Evolutionary conservation across 2,113 vertebrate genomes (phyloP), one percentile per base, ranked within the genome.

Genomic region (Sterna hirundo): DNA sequence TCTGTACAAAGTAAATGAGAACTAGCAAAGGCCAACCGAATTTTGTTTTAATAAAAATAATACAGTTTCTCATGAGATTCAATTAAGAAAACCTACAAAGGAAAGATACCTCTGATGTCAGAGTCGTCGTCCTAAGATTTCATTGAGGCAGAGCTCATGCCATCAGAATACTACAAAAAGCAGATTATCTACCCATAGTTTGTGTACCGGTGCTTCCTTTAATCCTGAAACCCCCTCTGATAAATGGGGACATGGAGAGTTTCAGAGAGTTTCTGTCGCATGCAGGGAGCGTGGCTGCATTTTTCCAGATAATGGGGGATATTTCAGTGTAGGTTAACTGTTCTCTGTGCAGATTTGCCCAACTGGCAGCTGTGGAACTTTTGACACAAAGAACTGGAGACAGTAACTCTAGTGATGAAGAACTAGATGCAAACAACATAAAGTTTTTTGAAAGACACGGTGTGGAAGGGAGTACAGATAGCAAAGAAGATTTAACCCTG

Each of bases 401-500:
- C 52, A 91, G 10, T 76, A 76, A 96, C 62, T 97, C 96, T 5
- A 88, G 90, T 58, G 97, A 98, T 38, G 97, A 96, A 96, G 98
- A 98, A 80, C 69, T 98, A 40, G 96, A 98, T 66, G 93, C 96
- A 68, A 93, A 88, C 27, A 96, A 98, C 36, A 15, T 69, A 1
- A 93, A 93, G 36, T 98, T 97, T 93, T 98, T 98, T 79, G 86
- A 97, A 91, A 97, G 83, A 44, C 98, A 98, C 21, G 96, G 97
- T 60, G 98, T 98, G 71, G 98, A 98, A 93, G 98, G 98, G 54
- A 98, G 98, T 91, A 98, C 98, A 19, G 98, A 98, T 60, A 90
- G 93, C 86, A 97, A 90, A 69, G 97, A 93, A 54, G 98, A 98
- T 40, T 46, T 98, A 66, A 93, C 51, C 49, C 88, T 97, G 79